Base-by-base conservation (phyloP, 2,797 vertebrate species). In the Anguilla marmorata region DNA sequence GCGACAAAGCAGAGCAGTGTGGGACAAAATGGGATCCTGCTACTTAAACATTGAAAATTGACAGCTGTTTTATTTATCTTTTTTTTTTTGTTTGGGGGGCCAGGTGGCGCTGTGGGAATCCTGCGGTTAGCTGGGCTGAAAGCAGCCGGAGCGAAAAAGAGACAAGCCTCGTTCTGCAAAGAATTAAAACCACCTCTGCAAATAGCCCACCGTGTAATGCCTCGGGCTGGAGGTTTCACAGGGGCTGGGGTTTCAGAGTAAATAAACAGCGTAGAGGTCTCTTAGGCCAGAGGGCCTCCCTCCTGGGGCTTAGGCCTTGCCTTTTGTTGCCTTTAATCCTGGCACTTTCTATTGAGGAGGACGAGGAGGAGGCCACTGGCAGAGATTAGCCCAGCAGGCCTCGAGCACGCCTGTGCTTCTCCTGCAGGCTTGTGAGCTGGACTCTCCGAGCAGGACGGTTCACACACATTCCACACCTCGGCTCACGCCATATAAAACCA, bases 261-360 rank as follows among this genome's bases (percentile, higher is more conserved):
- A 97, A 97, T 95, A 97, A 97, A 96, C 93, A 96, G 93, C 92
- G 91, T 90, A 93, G 93, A 94, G 94, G 95, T 96, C 95, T 95
- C 94, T 91, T 89, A 93, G 94, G 95, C 93, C 91, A 93, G 94
- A 89, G 91, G 88, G 91, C 93, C 95, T 92, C 93, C 92, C 94
- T 95, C 95, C 90, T 91, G 91, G 88, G 92, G 90, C 92, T 93
- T 93, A 96, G 94, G 94, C 94, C 93, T 92, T 90, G 93, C 93
- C 89, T 92, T 96, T 94, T 97, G 96, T 96, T 96, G 95, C 93
- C 94, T 93, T 95, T 91, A 94, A 89, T 82, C 79, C 45, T 93
- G 95, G 95, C 93, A 95, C 92, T 87, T 91, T 79, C 92, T 92
- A 90, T 86, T 92, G 94, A 95, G 93, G 87, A 91, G 90, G 93